Conservation (phyloP, 2,888 invertebrate genomes). For the Criorhina ranunculi region DNA sequence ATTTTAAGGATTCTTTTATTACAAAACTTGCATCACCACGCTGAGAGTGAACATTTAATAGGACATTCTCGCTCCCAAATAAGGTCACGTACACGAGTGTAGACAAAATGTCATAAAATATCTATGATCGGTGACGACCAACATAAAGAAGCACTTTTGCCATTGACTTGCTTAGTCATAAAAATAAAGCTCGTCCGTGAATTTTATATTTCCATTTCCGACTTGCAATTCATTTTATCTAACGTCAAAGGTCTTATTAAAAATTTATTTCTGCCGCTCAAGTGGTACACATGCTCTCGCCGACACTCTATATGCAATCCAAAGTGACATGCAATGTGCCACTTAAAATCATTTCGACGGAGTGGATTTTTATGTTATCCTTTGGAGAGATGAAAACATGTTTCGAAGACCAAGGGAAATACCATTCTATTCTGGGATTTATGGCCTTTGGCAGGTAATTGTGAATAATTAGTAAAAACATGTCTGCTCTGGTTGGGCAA, state of each 20-base stretch:
- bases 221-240: background rate
- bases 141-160: background rate
- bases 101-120: constrained; percentile 11
- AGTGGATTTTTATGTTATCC: constrained; percentile 25
- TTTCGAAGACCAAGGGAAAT: background rate
- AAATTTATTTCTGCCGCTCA: background rate
- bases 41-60: background rate
- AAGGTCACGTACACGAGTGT: constrained; percentile 8
- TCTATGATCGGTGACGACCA: background rate
- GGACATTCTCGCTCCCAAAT: background rate
- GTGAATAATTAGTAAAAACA: constrained; percentile 1
- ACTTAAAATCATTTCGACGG: background rate
- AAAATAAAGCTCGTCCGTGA: background rate
- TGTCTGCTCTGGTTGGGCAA: background rate
- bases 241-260: background rate
- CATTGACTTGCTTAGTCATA: background rate
- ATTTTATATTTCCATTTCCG: background rate
- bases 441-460: background rate
- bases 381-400: background rate
- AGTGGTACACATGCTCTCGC: background rate
- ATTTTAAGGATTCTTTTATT: constrained; percentile 11
- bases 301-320: background rate
- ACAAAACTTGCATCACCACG: background rate
- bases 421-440: constrained; percentile 6
- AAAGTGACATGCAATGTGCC: constrained; percentile 20